Evolutionary conservation across 2,797 vertebrate species (phyloP).

Genomic region (Rhabdomys pumilio): DNA sequence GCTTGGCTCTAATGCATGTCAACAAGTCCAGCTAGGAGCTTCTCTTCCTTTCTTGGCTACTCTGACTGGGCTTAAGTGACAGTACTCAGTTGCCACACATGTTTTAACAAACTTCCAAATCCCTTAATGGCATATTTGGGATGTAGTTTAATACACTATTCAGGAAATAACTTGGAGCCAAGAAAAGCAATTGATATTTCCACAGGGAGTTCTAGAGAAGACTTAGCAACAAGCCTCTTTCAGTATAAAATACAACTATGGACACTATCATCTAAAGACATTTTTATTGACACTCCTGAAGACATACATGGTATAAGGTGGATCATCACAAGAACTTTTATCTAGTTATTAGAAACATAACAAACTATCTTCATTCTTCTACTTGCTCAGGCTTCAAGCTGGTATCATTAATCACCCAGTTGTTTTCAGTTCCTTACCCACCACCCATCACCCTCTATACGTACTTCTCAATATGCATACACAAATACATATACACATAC

Average conservation of each 20-base stretch:
- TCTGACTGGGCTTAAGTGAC: slow-evolving; percentile 87
- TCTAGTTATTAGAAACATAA: slow-evolving; percentile 60
- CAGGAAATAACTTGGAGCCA: slow-evolving; percentile 92
- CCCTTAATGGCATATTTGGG: slow-evolving; percentile 93
- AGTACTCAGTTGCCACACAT: slow-evolving; percentile 88
- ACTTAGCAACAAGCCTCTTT: slow-evolving; percentile 88
- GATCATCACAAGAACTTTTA: slow-evolving; percentile 63
- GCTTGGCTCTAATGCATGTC: background rate
- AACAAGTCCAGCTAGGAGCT: slow-evolving; percentile 53
- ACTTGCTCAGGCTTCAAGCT: slow-evolving; percentile 18
- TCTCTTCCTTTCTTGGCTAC: slow-evolving; percentile 62
- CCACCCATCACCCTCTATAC: background rate
- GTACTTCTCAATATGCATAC: background rate
- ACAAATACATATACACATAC: background rate
- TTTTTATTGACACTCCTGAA: slow-evolving; percentile 84
- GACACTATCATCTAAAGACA: slow-evolving; percentile 85
- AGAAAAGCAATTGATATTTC: slow-evolving; percentile 95
- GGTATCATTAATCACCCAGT: background rate
- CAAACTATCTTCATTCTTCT: slow-evolving; percentile 40
- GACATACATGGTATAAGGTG: slow-evolving; percentile 58
- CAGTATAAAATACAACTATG: slow-evolving; percentile 86
- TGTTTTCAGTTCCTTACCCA: background rate
- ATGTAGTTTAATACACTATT: slow-evolving; percentile 87
- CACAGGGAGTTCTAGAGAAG: slow-evolving; percentile 90
- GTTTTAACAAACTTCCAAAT: slow-evolving; percentile 92